Conservation (phyloP, 2,888 invertebrate genomes). For the Drosophila koepferae region DNA sequence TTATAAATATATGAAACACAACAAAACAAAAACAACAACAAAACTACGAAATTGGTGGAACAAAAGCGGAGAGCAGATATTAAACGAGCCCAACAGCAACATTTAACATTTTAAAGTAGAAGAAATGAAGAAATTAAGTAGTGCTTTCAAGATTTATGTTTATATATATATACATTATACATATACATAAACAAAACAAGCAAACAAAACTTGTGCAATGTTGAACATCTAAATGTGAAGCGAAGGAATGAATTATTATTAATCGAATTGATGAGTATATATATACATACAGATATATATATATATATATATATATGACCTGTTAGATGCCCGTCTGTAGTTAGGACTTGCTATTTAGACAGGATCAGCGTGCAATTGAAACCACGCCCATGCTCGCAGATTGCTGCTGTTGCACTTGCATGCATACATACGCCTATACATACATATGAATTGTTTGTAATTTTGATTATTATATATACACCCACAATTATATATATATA, state of each 20-base stretch:
- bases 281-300: background rate
- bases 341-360: conserved; percentile 16
- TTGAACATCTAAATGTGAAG: conserved; percentile 63
- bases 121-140: conserved; percentile 55
- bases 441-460: conserved; percentile 40
- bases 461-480: conserved; percentile 49
- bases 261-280: conserved; percentile 35
- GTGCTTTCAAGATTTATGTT: conserved; percentile 65
- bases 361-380: conserved; percentile 14
- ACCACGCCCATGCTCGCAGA: conserved; percentile 33
- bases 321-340: conserved; percentile 20
- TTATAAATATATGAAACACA: conserved; percentile 41
- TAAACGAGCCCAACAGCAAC: conserved; percentile 70
- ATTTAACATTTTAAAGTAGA: conserved; percentile 75
- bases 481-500: conserved; percentile 20
- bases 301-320: conserved; percentile 1
- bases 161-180: conserved; percentile 33
- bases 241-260: conserved; percentile 39
- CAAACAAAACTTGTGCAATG: conserved; percentile 74
- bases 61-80: conserved; percentile 20
- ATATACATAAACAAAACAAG: conserved; percentile 39
- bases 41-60: conserved; percentile 34
- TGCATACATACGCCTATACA: conserved; percentile 12
- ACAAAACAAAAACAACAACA: conserved; percentile 1
- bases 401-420: conserved; percentile 68